phyloP scores from a whole-genome alignment of 2,113 vertebrate genomes.

The Urocolius indicus region DNA sequence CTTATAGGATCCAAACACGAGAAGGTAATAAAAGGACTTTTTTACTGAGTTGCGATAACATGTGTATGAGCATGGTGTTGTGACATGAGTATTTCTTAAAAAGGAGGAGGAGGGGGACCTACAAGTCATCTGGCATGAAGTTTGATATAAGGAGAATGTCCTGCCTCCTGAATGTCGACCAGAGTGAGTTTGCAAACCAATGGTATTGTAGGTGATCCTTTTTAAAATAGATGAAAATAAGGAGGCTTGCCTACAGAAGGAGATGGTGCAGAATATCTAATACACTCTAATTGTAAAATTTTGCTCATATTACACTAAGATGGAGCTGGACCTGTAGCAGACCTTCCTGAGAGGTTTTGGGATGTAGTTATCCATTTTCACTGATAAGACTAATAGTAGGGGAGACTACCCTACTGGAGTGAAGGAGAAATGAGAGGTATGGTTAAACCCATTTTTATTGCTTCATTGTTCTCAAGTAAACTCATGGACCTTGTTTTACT shows the following conservation, averaged over 20 bases:
- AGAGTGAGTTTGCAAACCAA: background rate
- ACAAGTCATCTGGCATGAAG: background rate
- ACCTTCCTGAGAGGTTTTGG: background rate
- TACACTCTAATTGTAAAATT: background rate
- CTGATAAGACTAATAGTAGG: background rate
- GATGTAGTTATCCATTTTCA: background rate
- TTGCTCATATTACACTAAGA: background rate
- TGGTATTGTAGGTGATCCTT: background rate
- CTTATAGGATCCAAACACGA: conserved; percentile 91
- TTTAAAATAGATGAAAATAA: background rate
- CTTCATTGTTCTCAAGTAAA: background rate
- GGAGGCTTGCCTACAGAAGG: background rate
- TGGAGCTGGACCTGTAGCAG: background rate
- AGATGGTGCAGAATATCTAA: background rate
- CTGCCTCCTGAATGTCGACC: background rate
- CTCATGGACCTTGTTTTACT: background rate
- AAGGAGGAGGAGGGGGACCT: background rate
- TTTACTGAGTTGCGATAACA: background rate
- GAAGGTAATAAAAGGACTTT: conserved; percentile 80
- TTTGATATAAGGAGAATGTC: background rate
- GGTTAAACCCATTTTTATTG: background rate
- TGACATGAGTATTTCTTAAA: background rate
- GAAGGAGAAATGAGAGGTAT: background rate
- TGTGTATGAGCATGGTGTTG: background rate
- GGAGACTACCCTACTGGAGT: background rate